Base-by-base conservation (phyloP, 1,140 invertebrate species). In the Drosophila yakuba region DNA sequence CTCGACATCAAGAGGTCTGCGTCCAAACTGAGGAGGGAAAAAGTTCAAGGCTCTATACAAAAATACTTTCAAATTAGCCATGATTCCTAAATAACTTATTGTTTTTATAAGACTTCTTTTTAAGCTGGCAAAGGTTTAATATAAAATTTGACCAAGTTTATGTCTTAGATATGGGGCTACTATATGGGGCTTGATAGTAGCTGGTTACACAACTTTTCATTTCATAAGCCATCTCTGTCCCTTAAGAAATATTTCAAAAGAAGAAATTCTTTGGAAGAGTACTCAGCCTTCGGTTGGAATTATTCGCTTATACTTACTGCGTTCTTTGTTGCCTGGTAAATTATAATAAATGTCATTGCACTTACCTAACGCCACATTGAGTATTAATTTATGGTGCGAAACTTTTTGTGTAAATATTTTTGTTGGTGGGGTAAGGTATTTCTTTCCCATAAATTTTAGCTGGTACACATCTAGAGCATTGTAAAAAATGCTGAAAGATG, bases 281-380 rank as follows among this genome's bases (percentile, higher is more conserved):
- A 32, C 32, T 10, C 8, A 32, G 7, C 8, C 32, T 32, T 32
- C 32, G 8, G 10, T 0, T 32, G 7, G 32, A 32, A 32, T 10
- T 32, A 7, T 32, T 32, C 3, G 32, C 32, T 32, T 78, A 38
- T 38, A 3, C 10, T 28, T 7, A 8, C 3, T 44, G 48, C 51
- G 23, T 45, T 61, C 47, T 74, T 61, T 48, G 14, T 23, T 64
- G 58, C 39, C 66, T 68, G 55, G 25, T 83, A 83, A 80, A 88
- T 88, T 89, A 89, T 80, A 89, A 88, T 88, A 83, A 88, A 89
- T 83, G 84, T 88, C 83, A 83, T 74, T 73, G 68, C 79, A 77
- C 76, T 77, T 72, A 71, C 64, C 68, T 60, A 66, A 59, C 60
- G 51, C 79, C 76, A 83, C 84, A 88, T 83, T 74, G 67, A 63